Base-by-base conservation (phyloP, 2,113 vertebrate genomes). In the Mobula birostris region DNA sequence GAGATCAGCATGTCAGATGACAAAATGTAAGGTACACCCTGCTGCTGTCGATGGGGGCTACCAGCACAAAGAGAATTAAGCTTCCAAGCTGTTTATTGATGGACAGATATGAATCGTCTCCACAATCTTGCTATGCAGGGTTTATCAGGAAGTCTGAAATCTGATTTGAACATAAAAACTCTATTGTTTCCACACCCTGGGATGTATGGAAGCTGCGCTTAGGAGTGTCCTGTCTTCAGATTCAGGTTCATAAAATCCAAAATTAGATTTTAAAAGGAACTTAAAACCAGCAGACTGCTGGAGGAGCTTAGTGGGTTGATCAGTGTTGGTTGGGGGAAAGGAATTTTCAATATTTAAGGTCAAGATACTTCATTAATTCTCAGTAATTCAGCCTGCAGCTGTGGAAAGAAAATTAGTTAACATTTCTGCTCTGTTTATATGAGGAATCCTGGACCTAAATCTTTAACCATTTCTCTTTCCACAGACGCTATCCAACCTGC, bases 41-140 rank as follows among this genome's bases (percentile, higher is more conserved):
- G 27, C 14, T n/a, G 61, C 6, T 32, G 32, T n/a, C 29, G 58
- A 63, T 68, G 61, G 63, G 61, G 29, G 15, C 14, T n/a, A 74
- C 8, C 91, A 56, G 24, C 24, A 93, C 68, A 74, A 48, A 74
- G 32, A 36, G 68, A 74, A 6, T 15, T 56, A 70, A 74, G 40
- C 40, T 93, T 12, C 36, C 27, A 21, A 56, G 27, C 19, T 93
- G 11, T 72, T 72, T 56, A 72, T 27, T 40, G 91, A 74, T 56
- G 91, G 91, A 24, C 40, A 74, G 91, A 93, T 93, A 40, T 14
- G 70, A 70, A 93, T 93, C 24, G 74, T 93, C 70, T 93, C 36
- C 15, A 74, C 66, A 93, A 74, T 93, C 91, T n/a, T 48, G 68
- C 36, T 27, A 21, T 93, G 68, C 68, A 93, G 11, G 66, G 91